Base-by-base conservation (phyloP, 1,140 invertebrate genomes). In the Idris sp. region DNA sequence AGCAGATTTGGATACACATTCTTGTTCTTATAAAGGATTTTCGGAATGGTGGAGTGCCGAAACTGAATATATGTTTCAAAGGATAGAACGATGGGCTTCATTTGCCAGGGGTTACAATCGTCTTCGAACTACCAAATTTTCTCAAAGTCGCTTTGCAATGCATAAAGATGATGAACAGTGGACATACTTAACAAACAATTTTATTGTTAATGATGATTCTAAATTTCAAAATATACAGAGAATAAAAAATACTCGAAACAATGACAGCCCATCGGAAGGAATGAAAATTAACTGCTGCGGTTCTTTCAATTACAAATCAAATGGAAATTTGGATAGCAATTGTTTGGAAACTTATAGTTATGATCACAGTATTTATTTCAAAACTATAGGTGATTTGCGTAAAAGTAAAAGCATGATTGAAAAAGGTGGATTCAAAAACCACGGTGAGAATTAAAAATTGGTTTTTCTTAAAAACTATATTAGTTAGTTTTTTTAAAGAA, bases 301-400 rank as follows among this genome's bases (percentile, higher is more conserved):
- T 0, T 80, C 67, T 0, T 79, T 82, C 2, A 82, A 84, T 38
- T 88, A 88, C 10, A 82, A 85, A 26, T 86, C 85, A 0, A 85
- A 82, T 51, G 79, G 54, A 3, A 78, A 81, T 28, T 48, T 88
- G 15, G 85, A 88, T 9, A 86, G 74, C 26, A 80, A 64, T 3
- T 87, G 85, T 15, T 49, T 87, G 25, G 82, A 87, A 44, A 81
- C 64, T 1, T 87, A 86, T 18, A 80, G 83, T 8, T 84, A 86
- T 46, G 86, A 87, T 28, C 85, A 87, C 38, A 87, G 86, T 22
- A 87, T 87, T 31, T 87, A 87, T 18, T 87, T 87, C 43, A 86
- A 87, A 62, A 87, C 84, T 0, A 79, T 87, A 6, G 86, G 85
- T 0, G 86, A 86, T 18, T 74, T 44, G 30, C 64, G 38, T 19